A percentile compares a stretch with the other conserved stretches of the same genome.
Conservation (phyloP, 2,888 invertebrate species). For the Drosophila quasianomalipes region DNA sequence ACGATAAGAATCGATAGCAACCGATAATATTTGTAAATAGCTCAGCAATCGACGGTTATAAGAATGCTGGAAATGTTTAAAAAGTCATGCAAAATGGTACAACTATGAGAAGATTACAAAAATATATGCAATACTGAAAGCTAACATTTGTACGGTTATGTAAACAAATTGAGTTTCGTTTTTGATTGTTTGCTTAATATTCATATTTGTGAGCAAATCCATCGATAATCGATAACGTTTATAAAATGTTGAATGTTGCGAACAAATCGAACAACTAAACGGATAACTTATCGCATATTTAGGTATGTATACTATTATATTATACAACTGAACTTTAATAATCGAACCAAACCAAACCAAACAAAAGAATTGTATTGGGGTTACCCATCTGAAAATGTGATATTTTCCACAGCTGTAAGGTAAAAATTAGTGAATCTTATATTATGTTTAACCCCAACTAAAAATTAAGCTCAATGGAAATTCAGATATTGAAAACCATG, state of each 20-base stretch:
- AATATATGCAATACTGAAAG: constrained; percentile 26
- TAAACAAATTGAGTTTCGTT: constrained; percentile 28
- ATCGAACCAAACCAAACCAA: background rate
- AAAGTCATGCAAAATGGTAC: constrained; percentile 48
- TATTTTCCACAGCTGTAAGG: constrained; percentile 55
- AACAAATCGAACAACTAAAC: constrained; percentile 11
- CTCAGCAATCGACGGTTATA: constrained; percentile 24
- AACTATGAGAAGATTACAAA: constrained; percentile 31
- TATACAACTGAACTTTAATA: background rate
- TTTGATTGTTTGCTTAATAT: constrained; percentile 14
- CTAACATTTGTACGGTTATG: constrained; percentile 19
- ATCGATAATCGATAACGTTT: constrained; percentile 27
- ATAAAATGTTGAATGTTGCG: constrained; percentile 6
- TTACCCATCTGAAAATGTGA: constrained; percentile 41
- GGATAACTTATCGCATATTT: constrained; percentile 6
- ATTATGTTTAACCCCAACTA: background rate
- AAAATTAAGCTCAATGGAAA: background rate
- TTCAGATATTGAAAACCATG: background rate
- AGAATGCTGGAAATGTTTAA: constrained; percentile 30
- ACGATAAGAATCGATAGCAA: background rate
- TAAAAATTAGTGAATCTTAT: constrained; percentile 2
- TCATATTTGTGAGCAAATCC: constrained; percentile 8
- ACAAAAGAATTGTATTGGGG: background rate
- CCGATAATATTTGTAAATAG: constrained; percentile 1
- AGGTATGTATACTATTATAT: constrained; percentile 10